A percentile compares a stretch with the other conserved stretches of the same genome.
These are phyloP conservation scores for Carlito syrichta DNA, from an alignment of 2,113 vertebrate species.

Conservation along the genomic window DNA sequence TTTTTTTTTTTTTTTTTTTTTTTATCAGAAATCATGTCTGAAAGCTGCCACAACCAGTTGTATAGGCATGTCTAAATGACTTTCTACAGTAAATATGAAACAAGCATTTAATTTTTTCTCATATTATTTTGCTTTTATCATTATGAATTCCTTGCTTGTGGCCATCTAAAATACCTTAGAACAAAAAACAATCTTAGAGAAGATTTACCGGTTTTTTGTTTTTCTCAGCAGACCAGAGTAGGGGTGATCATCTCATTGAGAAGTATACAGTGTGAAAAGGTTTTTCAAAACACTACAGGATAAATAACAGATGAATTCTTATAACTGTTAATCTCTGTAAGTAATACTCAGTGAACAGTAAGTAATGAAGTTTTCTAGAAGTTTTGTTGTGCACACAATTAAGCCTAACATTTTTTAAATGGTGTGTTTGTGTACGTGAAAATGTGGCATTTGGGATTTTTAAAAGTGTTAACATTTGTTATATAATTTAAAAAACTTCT, in stretches of 20 bases:
- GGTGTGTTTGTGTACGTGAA: background rate
- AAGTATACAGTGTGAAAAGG: conserved; percentile 39
- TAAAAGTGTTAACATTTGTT: background rate
- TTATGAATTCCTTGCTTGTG: conserved; percentile 67
- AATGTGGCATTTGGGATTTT: background rate
- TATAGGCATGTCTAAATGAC: conserved; percentile 87
- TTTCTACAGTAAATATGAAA: conserved; percentile 84
- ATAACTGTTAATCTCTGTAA: conserved; percentile 81
- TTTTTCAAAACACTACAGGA: conserved; percentile 75
- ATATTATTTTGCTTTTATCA: conserved; percentile 72
- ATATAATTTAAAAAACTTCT: background rate
- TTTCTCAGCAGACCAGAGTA: conserved; percentile 78
- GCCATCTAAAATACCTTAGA: conserved; percentile 66
- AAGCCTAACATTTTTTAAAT: conserved; percentile 51
- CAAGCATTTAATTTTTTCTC: conserved; percentile 63
- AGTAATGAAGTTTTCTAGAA: conserved; percentile 81
- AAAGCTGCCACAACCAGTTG: conserved; percentile 85
- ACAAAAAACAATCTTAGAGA: conserved; percentile 63
- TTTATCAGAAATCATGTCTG: conserved; percentile 83
- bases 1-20: conserved; percentile 71
- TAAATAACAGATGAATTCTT: conserved; percentile 79
- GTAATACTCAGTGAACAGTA: conserved; percentile 80
- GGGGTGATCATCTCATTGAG: conserved; percentile 70
- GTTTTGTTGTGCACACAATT: conserved; percentile 68
- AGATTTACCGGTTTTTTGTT: conserved; percentile 62